Evolutionary conservation across 2,113 vertebrate genomes (phyloP).

Genomic region (Mastomys coucha): DNA sequence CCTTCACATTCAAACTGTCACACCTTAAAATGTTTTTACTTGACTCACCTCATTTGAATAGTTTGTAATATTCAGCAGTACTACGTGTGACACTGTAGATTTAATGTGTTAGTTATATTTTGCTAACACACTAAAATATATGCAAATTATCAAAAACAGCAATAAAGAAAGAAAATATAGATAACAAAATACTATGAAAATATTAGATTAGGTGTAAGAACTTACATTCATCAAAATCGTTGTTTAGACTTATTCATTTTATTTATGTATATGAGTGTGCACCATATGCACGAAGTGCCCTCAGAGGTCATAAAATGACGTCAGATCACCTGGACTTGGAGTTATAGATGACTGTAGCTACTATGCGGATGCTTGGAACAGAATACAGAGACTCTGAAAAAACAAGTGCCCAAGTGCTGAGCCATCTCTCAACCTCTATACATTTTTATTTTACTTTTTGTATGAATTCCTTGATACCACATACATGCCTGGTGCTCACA

Average conservation of each 20-base stretch:
- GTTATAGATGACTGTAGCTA: background rate
- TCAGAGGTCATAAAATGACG: background rate
- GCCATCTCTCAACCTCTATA: background rate
- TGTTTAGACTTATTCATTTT: background rate
- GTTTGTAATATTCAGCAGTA: background rate
- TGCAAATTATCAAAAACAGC: background rate
- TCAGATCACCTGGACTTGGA: background rate
- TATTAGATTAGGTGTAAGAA: background rate
- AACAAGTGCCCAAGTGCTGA: background rate
- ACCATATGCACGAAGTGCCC: background rate
- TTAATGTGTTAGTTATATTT: constrained; percentile 1
- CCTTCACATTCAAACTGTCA: background rate
- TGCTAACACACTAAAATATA: background rate
- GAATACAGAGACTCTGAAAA: background rate
- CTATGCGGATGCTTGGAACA: too few relatives aligned
- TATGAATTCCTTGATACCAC: background rate
- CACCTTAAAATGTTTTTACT: background rate
- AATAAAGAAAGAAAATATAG: background rate
- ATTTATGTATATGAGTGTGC: background rate
- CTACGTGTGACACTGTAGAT: background rate
- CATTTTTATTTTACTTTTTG: background rate
- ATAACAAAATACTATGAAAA: background rate
- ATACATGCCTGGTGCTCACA: background rate
- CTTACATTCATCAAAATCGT: background rate
- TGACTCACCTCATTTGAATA: background rate